These are phyloP conservation scores for Apodemia mormo DNA, from an alignment of 2,888 invertebrate species.

Conservation along the genomic window DNA sequence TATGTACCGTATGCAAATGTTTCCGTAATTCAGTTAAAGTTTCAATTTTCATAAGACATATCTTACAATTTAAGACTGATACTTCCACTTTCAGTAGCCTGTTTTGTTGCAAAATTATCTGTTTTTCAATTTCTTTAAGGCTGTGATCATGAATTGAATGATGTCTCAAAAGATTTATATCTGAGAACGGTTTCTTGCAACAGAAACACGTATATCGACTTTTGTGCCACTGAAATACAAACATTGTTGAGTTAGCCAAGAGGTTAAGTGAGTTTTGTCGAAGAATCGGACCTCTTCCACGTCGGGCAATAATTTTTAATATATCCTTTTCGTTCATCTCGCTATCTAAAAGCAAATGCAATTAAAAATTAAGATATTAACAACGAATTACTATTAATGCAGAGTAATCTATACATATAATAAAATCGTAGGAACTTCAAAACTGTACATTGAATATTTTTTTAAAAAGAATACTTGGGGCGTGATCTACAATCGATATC, in stretches of 20 bases:
- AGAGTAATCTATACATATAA: too few species aligned
- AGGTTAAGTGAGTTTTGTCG: conserved; percentile 78
- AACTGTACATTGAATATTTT: too few species aligned
- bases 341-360: conserved; percentile 17
- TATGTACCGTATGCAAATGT: conserved; percentile 52
- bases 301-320: conserved; percentile 50
- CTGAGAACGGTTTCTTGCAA: conserved; percentile 62
- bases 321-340: conserved; percentile 39
- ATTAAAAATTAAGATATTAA: neutral
- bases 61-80: conserved; percentile 54
- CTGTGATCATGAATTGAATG: conserved; percentile 53
- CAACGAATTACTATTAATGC: neutral
- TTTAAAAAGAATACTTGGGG: too few species aligned
- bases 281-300: conserved; percentile 55
- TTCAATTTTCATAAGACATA: conserved; percentile 47
- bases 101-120: conserved; percentile 64
- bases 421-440: too few species aligned
- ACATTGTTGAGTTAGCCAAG: conserved; percentile 58
- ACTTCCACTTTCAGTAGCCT: conserved; percentile 66
- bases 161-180: conserved; percentile 50
- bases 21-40: conserved; percentile 45
- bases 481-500: too few species aligned
- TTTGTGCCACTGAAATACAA: conserved; percentile 69
- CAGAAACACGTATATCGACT: conserved; percentile 66
- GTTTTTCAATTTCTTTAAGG: conserved; percentile 55